Conservation (phyloP, 2,888 invertebrate genomes). For the Phalera bucephala region DNA sequence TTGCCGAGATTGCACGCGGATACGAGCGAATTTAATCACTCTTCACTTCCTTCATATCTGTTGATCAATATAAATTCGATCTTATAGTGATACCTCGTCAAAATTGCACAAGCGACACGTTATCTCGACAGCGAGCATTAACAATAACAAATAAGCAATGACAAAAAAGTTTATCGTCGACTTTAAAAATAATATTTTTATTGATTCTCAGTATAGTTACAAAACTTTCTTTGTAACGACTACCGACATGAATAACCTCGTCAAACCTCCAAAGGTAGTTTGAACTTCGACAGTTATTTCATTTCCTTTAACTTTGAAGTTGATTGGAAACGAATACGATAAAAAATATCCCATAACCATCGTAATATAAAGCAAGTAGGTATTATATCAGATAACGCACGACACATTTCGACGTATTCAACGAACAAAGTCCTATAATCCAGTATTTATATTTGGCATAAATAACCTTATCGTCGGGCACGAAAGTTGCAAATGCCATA, state of each 20-base stretch:
- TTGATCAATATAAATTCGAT: slow-evolving; percentile 50
- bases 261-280: background rate
- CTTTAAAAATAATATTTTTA: no score
- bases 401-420: no score
- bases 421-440: no score
- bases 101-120: slow-evolving; percentile 25
- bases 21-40: slow-evolving; percentile 44
- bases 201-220: no score
- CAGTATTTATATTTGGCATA: no score
- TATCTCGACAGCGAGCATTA: slow-evolving; percentile 12
- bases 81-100: slow-evolving; percentile 38
- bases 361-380: background rate
- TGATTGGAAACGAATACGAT: background rate
- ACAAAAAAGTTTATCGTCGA: no score
- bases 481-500: no score
- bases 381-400: background rate
- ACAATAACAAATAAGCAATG: background rate
- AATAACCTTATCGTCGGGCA: no score
- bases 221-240: no score
- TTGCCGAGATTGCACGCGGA: slow-evolving; percentile 38
- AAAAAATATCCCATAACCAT: background rate
- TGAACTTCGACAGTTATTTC: background rate
- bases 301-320: background rate
- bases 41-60: slow-evolving; percentile 47
- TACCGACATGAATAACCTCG: background rate